phyloP scores from a whole-genome alignment of 2,888 invertebrate genomes.

The Rhyacophila evoluta region DNA sequence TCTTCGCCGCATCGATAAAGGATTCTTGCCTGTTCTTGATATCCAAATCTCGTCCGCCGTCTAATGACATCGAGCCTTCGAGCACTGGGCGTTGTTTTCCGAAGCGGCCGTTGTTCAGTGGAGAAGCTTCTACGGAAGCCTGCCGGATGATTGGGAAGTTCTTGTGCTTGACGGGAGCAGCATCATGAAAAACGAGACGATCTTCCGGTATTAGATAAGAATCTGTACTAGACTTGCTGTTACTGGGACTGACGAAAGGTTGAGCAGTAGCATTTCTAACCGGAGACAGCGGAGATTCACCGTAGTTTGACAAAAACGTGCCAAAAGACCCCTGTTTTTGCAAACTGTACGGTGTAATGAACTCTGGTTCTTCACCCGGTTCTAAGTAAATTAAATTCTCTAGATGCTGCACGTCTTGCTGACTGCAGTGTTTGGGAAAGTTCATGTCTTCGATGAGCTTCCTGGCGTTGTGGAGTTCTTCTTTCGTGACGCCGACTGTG shows the following conservation, averaged over 20 bases:
- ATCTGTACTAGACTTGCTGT: background rate
- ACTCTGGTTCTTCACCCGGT: conserved; percentile 56
- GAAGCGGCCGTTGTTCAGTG: conserved; percentile 49
- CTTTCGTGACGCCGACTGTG: conserved; percentile 86
- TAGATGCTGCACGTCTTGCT: conserved; percentile 55
- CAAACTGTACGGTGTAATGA: conserved; percentile 58
- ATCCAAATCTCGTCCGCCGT: conserved; percentile 39
- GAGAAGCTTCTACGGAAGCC: conserved; percentile 59
- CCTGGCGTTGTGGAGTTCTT: conserved; percentile 84
- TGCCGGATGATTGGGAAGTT: conserved; percentile 60
- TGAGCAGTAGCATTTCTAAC: conserved; percentile 63
- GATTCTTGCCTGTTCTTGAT: conserved; percentile 19
- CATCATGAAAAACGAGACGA: conserved; percentile 59
- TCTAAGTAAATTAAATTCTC: conserved; percentile 25
- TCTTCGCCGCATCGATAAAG: background rate
- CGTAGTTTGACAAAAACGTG: conserved; percentile 57
- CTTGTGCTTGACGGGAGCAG: conserved; percentile 60
- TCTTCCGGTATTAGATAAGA: conserved; percentile 23
- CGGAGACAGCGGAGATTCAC: conserved; percentile 53
- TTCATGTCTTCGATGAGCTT: conserved; percentile 78
- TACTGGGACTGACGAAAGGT: conserved; percentile 58
- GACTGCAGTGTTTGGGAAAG: conserved; percentile 58
- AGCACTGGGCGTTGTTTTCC: conserved; percentile 35
- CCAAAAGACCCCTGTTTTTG: conserved; percentile 68
- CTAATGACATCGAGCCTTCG: conserved; percentile 46